Base-by-base conservation (phyloP, 2,888 invertebrate genomes). In the Strigamia crassipes region DNA sequence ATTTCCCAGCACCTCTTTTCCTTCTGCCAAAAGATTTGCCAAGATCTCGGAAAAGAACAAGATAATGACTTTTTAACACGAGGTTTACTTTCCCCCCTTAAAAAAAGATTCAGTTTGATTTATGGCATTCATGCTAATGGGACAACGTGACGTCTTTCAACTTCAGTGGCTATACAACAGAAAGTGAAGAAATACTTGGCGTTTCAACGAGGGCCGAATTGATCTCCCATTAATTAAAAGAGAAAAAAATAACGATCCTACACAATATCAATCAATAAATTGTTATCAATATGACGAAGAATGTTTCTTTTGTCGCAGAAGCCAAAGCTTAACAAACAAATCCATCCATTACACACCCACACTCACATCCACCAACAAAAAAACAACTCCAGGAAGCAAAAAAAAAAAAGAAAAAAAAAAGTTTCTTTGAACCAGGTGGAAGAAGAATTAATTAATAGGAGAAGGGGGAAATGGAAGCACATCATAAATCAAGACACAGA, bases 391-490 rank as follows among this genome's bases (percentile, higher is more conserved):
- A 46, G 46, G 18, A 18, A 15, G n/a, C 6, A 9, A 56, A 56
- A 56, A 56, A 56, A 56, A 56, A 4, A 18, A 4, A 9, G n/a
- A n/a, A 15, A 73, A 73, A 73, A 73, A 73, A 73, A 73, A 15
- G 27, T 73, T 73, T 73, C 31, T 73, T 73, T 73, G 73, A 31
- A 73, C 73, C 73, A 73, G 73, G 73, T 73, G 73, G 73, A 73
- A 73, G 73, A 73, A 73, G 73, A 73, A 73, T 73, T 73, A 73
- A 73, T 73, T 73, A 73, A 73, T 73, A 73, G 73, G 31, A 73
- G 31, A 31, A 73, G 73, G 73, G 73, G 73, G 15, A 73, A 73
- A 18, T 1, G 73, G 27, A 73, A 73, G 31, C 31, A 73, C 73
- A 73, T 73, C 73, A 73, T 73, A 73, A 73, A 73, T 73, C 73